Evolutionary conservation across 2,888 invertebrate genomes (phyloP), one percentile per base, ranked within the genome.

Genomic region (Tetragonisca angustula): DNA sequence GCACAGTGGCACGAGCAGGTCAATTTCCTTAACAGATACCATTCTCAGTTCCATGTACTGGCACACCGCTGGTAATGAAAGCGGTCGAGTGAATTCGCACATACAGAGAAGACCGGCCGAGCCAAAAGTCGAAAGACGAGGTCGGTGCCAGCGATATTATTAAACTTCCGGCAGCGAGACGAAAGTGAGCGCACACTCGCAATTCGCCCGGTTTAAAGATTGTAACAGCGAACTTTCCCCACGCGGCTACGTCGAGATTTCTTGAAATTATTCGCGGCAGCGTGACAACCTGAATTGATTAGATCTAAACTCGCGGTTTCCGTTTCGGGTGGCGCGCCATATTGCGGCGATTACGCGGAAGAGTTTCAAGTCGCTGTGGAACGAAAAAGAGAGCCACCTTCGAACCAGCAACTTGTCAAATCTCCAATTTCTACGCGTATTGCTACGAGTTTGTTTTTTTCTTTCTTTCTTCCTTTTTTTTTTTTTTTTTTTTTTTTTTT

Each of bases 261-360:
- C 80, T 70, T 50, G 62, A 77, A 81, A 88, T 84, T 86, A 88
- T 88, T 88, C 82, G 76, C 62, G 56, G 49, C 74, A 69, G 32
- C 78, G 77, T 81, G 84, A 83, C 87, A 84, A 84, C 79, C 78
- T 43, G 79, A 88, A 87, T 87, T 87, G 87, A 88, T 88, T 87
- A 88, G 82, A 88, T 84, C 87, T 81, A 78, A 88, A 88, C 84
- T 85, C 84, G 74, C 59, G 17, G 13, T 62, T 27, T 73, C 64
- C 50, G 61, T 56, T 54, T 36, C 32, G 52, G 68, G 52, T 74
- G 61, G 49, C 73, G 24, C 75, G 76, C 70, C 79, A 80, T 77
- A 85, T 68, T 67, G 69, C 76, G 68, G 52, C 50, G 61, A 24
- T 75, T 68, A 67, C 21, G 5, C n/a, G 61, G 19, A n/a, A 79